A percentile compares a stretch with the other conserved stretches of the same genome.
Evolutionary conservation across 2,888 invertebrate species (phyloP).

Genomic region (Ceriagrion tenellum): DNA sequence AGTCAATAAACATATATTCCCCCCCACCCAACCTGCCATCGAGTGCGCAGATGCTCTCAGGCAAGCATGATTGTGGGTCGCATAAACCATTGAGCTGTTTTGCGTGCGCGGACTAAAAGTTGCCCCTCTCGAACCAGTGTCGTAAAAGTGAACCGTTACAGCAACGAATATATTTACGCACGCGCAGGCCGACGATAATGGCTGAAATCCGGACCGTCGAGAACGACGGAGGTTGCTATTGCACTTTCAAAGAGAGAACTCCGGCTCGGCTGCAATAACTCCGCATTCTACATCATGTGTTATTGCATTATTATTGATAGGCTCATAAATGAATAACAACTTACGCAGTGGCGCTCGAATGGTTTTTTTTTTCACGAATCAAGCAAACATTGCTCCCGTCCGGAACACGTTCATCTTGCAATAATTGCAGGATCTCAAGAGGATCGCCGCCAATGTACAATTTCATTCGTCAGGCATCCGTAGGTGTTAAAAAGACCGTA

Average conservation of each 20-base stretch:
- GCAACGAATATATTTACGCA: neutral
- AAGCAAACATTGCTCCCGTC: neutral
- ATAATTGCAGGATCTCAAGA: neutral
- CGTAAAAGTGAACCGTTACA: neutral
- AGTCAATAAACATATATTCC: neutral
- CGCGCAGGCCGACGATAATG: neutral
- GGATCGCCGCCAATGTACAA: neutral
- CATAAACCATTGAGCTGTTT: neutral
- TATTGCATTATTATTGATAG: neutral
- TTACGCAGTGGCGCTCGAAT: neutral
- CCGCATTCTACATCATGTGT: neutral
- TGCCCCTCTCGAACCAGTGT: neutral
- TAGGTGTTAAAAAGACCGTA: neutral
- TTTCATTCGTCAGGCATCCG: neutral
- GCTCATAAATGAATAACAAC: neutral
- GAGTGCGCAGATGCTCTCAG: neutral
- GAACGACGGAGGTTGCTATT: neutral
- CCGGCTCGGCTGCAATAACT: neutral
- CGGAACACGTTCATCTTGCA: neutral
- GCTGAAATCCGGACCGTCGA: neutral
- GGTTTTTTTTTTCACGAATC: neutral
- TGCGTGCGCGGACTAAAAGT: neutral
- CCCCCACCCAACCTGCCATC: neutral
- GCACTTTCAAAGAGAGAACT: neutral
- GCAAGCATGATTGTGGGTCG: neutral